Evolutionary conservation across 2,888 invertebrate genomes (phyloP), one percentile per base, ranked within the genome.

Genomic region (Oxyteleia sp.): DNA sequence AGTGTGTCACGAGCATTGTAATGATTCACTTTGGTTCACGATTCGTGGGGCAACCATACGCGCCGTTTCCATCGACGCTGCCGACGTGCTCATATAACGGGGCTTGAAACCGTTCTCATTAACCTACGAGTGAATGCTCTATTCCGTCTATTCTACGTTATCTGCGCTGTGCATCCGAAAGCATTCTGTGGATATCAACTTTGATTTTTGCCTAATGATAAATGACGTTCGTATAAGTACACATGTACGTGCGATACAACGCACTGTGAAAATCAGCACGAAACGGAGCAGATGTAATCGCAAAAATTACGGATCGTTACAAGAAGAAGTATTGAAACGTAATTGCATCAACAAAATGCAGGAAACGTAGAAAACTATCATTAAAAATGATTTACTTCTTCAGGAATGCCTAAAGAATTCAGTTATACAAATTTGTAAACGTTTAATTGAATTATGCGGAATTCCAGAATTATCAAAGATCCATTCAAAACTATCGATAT

Each of bases 51-150:
- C 43, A 79, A 55, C 57, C 79, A 85, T 88, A 88, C 87, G 85
- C 85, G 69, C 63, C 59, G 83, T 69, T 68, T 76, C 57, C 66
- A 64, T 75, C 61, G 55, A 68, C 55, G n/a, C 43, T 57, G 47
- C 75, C 68, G 71, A 64, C 51, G 59, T 83, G 82, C 81, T 69
- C 85, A 86, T 87, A 88, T 89, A 90, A 90, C 89, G 88, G 88
- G 79, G 86, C 90, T 91, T 89, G 89, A 91, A 90, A 91, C 91
- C 90, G 88, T 91, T 91, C 90, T 90, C 91, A 91, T 91, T 91
- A 91, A 91, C 90, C 89, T 87, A 86, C 89, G 88, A 89, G 89
- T 87, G 87, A 89, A 88, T 89, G 85, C 89, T 86, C 84, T 74
- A 85, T 87, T 87, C 84, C 87, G 87, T 88, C 88, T 88, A 88